Evolutionary conservation across 2,888 invertebrate species (phyloP), one percentile per base, ranked within the genome.

Genomic region (Parnassius mnemosyne): DNA sequence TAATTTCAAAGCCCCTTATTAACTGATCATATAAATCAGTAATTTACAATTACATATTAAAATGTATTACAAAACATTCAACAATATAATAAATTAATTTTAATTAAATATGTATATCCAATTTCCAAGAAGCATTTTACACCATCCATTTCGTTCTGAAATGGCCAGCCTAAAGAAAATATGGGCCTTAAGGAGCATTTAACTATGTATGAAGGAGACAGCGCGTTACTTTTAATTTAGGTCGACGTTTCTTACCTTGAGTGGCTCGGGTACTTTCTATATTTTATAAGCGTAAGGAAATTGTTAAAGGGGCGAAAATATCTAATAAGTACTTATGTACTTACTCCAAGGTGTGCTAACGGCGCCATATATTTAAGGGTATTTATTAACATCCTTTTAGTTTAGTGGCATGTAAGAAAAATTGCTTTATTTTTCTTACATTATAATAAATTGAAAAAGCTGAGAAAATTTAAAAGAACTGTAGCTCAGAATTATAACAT

Each of bases 151-250:
- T 83, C 78, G 81, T 77, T 80, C 79, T 81, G 77, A 82, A 84
- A 87, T 83, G 81, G 81, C 72, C 72, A 75, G 76, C 76, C 81
- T 78, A 79, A 81, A 76, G 82, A 80, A 87, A 88, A 87, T 87
- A 87, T 84, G 82, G 81, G 73, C 79, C 84, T 85, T 87, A 84
- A 87, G 86, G 78, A 88, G 81, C 79, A 82, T 88, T 89, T 88
- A 88, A 85, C 83, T 88, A 87, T 89, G 86, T 87, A 89, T 87
- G 86, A 85, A 85, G 85, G 79, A 87, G 86, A 89, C 84, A 84
- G 74, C 78, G 80, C 84, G 83, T 89, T 85, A 87, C 82, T 89
- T 87, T 86, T 89, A 87, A 90, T 89, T 89, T 88, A 85, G 81
- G 76, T 74, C 74, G 81, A 79, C 85, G 73, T 82, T 80, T 80